phyloP scores from a whole-genome alignment of 2,797 vertebrate genomes.

The Leucoraja ocellata region DNA sequence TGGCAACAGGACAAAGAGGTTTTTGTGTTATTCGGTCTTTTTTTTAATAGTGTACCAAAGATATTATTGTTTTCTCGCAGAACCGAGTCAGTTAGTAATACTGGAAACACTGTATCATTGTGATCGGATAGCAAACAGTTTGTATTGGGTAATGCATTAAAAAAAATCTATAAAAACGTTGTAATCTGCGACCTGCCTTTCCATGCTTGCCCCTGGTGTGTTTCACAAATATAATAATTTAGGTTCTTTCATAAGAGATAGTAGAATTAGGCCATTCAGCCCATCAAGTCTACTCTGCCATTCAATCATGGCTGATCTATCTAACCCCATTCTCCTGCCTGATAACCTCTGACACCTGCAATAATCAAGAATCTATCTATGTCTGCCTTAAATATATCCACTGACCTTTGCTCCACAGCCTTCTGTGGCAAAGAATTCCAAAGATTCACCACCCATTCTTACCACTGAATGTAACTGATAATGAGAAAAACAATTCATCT shows the following conservation, averaged over 20 bases:
- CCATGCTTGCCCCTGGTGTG: background rate
- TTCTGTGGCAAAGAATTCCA: no score
- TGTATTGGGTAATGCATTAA: background rate
- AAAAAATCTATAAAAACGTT: background rate
- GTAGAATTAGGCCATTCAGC: no score
- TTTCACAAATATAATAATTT: background rate
- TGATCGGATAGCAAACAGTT: slow-evolving; percentile 31
- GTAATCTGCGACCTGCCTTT: background rate
- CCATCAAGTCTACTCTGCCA: no score
- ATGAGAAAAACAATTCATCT: background rate
- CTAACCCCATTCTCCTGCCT: no score
- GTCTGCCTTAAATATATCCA: no score
- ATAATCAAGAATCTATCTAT: no score
- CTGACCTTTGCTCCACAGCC: no score
- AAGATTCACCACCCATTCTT: background rate
- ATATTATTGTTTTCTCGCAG: slow-evolving; percentile 27
- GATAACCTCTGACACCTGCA: no score
- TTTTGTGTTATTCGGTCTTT: background rate
- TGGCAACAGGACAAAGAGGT: slow-evolving; percentile 7
- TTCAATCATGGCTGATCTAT: no score
- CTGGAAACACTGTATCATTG: slow-evolving; percentile 9
- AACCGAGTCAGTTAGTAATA: background rate
- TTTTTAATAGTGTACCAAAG: slow-evolving; percentile 16
- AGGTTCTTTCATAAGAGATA: background rate
- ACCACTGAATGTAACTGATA: slow-evolving; percentile 1